Evolutionary conservation across 1,140 invertebrate species (phyloP).

Genomic region (Drosophila kanapiae): DNA sequence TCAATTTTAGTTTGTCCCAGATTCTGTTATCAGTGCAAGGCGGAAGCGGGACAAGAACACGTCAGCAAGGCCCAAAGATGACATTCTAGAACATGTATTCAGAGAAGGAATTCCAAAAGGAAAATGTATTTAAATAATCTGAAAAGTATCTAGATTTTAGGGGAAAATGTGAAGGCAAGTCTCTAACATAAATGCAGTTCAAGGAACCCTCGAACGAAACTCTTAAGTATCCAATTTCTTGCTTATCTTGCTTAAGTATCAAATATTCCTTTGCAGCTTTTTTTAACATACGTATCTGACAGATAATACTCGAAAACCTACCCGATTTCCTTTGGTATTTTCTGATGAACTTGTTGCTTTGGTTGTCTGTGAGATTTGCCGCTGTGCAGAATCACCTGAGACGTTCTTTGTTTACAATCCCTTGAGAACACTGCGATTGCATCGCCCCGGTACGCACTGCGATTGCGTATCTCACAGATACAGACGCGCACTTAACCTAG

Average conservation of each 20-base stretch:
- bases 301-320: slow-evolving; percentile 36
- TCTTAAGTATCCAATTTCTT: neutral
- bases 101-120: neutral
- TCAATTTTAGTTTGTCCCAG: slow-evolving; percentile 61
- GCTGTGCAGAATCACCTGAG: slow-evolving; percentile 23
- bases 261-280: neutral
- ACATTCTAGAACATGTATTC: slow-evolving; percentile 17
- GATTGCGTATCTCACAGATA: slow-evolving; percentile 41
- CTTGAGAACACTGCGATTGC: slow-evolving; percentile 34
- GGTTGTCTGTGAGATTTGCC: slow-evolving; percentile 9
- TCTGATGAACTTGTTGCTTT: slow-evolving; percentile 62
- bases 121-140: neutral
- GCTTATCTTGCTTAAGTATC: neutral
- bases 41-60: slow-evolving; percentile 68
- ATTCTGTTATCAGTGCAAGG: slow-evolving; percentile 68
- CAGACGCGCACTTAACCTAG: slow-evolving; percentile 29
- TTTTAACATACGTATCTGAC: neutral
- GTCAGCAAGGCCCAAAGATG: slow-evolving; percentile 57
- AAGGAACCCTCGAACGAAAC: neutral
- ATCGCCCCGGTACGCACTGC: slow-evolving; percentile 31
- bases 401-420: slow-evolving; percentile 40
- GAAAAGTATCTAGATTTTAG: neutral
- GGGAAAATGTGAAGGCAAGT: neutral
- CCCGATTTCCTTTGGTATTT: slow-evolving; percentile 25
- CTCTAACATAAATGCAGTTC: neutral